Conservation (phyloP, 2,888 invertebrate genomes). For the Rhynchonema sp. region DNA sequence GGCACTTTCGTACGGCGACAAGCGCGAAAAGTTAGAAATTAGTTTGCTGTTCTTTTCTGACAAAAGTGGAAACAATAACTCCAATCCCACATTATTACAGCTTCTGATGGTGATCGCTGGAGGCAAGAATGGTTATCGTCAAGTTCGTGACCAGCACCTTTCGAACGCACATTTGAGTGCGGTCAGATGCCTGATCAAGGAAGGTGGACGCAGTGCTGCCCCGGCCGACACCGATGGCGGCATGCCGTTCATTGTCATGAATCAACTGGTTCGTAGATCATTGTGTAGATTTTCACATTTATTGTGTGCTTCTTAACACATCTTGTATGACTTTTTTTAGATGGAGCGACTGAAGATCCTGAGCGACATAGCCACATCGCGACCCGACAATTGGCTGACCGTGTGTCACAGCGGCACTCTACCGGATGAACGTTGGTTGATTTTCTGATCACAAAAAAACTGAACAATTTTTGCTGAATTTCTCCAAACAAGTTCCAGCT, state of each 20-base stretch:
- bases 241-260: neutral
- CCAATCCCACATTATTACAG: too few species aligned
- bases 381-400: constrained; percentile 86
- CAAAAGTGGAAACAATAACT: too few species aligned
- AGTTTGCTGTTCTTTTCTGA: too few species aligned
- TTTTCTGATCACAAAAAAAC: too few species aligned
- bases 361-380: constrained; percentile 68
- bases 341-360: constrained; percentile 87
- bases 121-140: neutral
- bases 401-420: constrained; percentile 47
- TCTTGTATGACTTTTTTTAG: constrained; percentile 8
- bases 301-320: neutral
- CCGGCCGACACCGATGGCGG: neutral
- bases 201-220: neutral
- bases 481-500: too few species aligned
- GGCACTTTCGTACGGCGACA: constrained; percentile 55
- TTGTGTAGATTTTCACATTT: neutral
- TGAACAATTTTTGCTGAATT: neutral
- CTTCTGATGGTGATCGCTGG: constrained; percentile 75
- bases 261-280: neutral
- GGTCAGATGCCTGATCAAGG: neutral
- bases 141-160: neutral
- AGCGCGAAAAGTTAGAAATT: constrained; percentile 47
- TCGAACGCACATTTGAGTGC: neutral
- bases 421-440: too few species aligned